These are phyloP conservation scores for Cyclopterus lumpus DNA, from an alignment of 2,797 vertebrate species.

Conservation along the genomic window DNA sequence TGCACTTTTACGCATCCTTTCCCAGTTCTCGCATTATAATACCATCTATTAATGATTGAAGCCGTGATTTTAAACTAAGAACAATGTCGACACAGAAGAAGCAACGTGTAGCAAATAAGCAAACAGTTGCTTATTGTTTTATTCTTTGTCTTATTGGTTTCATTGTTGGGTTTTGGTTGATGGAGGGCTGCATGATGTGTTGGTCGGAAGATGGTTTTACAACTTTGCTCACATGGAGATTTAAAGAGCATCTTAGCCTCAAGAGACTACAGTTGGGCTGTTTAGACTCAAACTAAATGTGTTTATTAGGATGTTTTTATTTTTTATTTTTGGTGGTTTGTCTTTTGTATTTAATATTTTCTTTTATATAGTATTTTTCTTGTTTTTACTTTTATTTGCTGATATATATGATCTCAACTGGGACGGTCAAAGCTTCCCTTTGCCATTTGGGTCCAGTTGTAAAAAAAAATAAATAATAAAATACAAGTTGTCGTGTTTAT, in stretches of 20 bases:
- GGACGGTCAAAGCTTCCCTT: neutral
- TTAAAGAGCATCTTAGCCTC: neutral
- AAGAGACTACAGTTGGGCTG: neutral
- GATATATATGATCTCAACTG: neutral
- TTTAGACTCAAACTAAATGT: neutral
- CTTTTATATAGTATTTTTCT: no score
- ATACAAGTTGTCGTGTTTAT: neutral
- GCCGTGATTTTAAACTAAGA: neutral
- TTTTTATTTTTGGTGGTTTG: neutral
- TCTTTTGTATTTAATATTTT: neutral
- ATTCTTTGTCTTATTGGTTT: neutral
- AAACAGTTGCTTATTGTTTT: neutral
- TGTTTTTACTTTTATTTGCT: neutral
- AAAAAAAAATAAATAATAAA: neutral
- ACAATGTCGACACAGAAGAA: neutral
- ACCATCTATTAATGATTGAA: neutral
- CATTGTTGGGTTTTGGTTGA: neutral
- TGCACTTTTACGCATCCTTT: neutral
- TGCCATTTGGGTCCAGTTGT: neutral
- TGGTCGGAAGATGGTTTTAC: neutral
- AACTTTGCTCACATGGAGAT: neutral
- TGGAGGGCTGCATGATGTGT: neutral
- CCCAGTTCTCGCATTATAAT: neutral
- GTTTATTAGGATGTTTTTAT: neutral
- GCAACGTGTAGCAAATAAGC: neutral